Conservation (phyloP, 2,797 vertebrate genomes). For the Pitangus sulphuratus region DNA sequence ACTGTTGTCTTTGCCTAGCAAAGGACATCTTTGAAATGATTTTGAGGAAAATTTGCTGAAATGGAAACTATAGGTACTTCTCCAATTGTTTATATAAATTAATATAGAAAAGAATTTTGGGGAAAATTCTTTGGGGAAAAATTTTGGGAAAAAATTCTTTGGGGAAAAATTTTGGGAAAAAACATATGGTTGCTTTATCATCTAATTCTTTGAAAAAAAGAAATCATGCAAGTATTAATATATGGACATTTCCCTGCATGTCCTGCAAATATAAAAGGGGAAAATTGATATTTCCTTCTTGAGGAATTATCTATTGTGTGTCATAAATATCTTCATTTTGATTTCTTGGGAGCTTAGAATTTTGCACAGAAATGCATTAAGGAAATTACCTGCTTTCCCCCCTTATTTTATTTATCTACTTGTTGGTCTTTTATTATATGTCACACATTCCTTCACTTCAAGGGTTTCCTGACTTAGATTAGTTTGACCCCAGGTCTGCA, state of each 20-base stretch:
- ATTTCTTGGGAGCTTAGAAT: slow-evolving; percentile 23
- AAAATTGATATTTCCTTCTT: slow-evolving; percentile 23
- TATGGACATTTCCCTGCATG: not conserved
- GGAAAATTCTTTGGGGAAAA: not conserved
- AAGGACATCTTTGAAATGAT: not conserved
- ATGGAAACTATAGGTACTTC: not conserved
- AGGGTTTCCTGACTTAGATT: not conserved
- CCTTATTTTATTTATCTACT: slow-evolving; percentile 44
- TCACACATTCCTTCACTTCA: not conserved
- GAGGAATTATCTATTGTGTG: slow-evolving; percentile 7
- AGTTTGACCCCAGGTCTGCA: not conserved
- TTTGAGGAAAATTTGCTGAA: slow-evolving; percentile 27
- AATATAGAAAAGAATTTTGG: not conserved
- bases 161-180: not conserved
- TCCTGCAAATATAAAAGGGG: not conserved
- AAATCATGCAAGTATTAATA: not conserved
- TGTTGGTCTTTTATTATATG: not conserved
- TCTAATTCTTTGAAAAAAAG: slow-evolving; percentile 19
- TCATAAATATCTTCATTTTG: slow-evolving; percentile 25
- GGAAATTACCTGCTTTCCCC: slow-evolving; percentile 33
- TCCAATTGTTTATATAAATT: not conserved
- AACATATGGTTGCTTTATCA: not conserved
- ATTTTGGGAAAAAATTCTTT: not conserved
- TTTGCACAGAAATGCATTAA: slow-evolving; percentile 35
- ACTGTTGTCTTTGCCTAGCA: not conserved